Conservation (phyloP, 2,113 vertebrate genomes). For the Apeltes quadracus region DNA sequence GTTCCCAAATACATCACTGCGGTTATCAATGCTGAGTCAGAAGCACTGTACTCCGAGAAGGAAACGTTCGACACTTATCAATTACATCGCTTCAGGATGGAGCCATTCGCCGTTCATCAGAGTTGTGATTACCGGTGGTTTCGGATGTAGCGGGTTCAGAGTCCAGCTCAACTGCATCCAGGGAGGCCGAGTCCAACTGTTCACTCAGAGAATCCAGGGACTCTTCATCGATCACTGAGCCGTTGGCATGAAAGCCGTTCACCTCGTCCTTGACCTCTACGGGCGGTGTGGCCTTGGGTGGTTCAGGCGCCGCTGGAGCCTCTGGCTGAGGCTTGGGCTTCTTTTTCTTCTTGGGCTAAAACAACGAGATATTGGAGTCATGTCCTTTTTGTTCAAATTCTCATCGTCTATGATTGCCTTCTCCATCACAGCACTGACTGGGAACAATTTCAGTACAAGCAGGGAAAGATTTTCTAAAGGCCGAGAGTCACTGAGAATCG, state of each 20-base stretch:
- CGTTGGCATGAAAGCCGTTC: constrained; percentile 92
- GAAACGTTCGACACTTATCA: not conserved
- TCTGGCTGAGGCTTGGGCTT: constrained; percentile 89
- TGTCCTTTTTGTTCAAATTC: not conserved
- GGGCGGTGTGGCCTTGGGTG: constrained; percentile 61
- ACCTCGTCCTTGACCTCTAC: constrained; percentile 80
- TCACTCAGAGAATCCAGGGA: constrained; percentile 93
- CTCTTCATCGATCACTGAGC: constrained; percentile 85
- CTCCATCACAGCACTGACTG: not conserved
- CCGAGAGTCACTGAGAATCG: not conserved
- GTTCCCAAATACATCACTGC: not conserved
- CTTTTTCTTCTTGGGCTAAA: constrained; percentile 94
- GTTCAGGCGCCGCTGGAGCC: constrained; percentile 65
- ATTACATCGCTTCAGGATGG: not conserved
- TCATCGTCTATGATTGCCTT: not conserved
- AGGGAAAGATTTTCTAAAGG: not conserved
- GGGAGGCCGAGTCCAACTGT: constrained; percentile 88
- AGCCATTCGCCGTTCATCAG: not conserved
- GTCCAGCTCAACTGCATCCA: constrained; percentile 89
- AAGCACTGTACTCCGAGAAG: not conserved
- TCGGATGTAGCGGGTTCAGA: constrained; percentile 79
- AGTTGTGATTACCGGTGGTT: constrained; percentile 77
- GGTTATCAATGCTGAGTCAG: not conserved
- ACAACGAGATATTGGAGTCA: constrained; percentile 32
- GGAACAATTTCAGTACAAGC: not conserved